These are phyloP conservation scores for Cremastinae sp. DNA, from an alignment of 2,888 invertebrate species.

Conservation along the genomic window DNA sequence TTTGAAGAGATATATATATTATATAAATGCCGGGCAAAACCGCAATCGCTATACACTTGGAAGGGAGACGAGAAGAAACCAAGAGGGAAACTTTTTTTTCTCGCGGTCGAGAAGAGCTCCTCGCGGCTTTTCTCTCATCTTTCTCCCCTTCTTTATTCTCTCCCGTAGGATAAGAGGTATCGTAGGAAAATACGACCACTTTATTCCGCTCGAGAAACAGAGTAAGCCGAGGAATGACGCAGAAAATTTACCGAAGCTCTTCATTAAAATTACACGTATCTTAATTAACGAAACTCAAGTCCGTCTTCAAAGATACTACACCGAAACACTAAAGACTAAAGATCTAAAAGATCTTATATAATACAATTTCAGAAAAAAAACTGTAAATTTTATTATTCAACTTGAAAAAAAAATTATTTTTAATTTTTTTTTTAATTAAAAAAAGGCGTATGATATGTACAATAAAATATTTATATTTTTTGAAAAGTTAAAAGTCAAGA, in stretches of 20 bases:
- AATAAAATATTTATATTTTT: no score
- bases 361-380: no score
- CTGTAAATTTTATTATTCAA: no score
- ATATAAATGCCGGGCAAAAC: constrained; percentile 6
- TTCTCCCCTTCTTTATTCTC: not conserved
- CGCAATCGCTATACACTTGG: constrained; percentile 33
- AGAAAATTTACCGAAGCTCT: constrained; percentile 25
- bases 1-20: not conserved
- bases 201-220: constrained; percentile 21
- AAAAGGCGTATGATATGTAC: no score
- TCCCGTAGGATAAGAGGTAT: constrained; percentile 7
- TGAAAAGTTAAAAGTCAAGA: no score
- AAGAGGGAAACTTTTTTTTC: constrained; percentile 11
- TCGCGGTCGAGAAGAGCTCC: constrained; percentile 10
- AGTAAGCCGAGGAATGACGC: not conserved
- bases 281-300: constrained; percentile 9
- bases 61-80: constrained; percentile 6
- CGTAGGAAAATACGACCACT: constrained; percentile 24
- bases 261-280: constrained; percentile 11
- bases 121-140: constrained; percentile 22
- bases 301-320: not conserved
- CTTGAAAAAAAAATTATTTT: no score
- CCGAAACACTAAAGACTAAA: no score
- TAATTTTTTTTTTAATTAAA: no score
- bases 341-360: no score